Evolutionary conservation across 2,888 invertebrate genomes (phyloP).

Genomic region (Netelia melanura): DNA sequence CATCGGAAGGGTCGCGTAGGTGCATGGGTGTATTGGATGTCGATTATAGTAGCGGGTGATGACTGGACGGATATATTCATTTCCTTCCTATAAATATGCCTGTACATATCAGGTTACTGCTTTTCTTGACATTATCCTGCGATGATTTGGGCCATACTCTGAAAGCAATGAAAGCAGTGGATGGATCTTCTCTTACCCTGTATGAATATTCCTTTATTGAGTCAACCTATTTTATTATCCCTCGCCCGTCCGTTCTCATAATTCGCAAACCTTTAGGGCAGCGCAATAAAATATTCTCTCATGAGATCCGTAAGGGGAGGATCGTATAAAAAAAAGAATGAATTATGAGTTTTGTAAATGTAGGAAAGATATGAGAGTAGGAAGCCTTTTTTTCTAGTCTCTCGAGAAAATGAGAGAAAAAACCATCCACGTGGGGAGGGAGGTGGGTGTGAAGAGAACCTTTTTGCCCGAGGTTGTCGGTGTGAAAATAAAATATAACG

Average conservation of each 20-base stretch:
- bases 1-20: slow-evolving; percentile 7
- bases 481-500: slow-evolving; percentile 41
- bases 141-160: slow-evolving; percentile 13
- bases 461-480: slow-evolving; percentile 10
- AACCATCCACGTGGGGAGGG: not conserved
- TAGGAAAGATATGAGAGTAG: not conserved
- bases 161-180: slow-evolving; percentile 35
- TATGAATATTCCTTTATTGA: slow-evolving; percentile 55
- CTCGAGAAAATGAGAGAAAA: slow-evolving; percentile 18
- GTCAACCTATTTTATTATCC: slow-evolving; percentile 63
- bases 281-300: slow-evolving; percentile 15
- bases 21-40: slow-evolving; percentile 17
- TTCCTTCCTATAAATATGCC: not conserved
- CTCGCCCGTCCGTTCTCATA: not conserved
- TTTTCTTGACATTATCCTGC: not conserved
- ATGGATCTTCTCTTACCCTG: slow-evolving; percentile 1
- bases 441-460: not conserved
- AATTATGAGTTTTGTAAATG: slow-evolving; percentile 35
- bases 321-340: not conserved
- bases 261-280: not conserved
- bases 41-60: slow-evolving; percentile 34
- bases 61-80: slow-evolving; percentile 28
- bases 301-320: not conserved
- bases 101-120: slow-evolving; percentile 14
- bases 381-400: not conserved